These are phyloP conservation scores for Acromyrmex charruanus DNA, from an alignment of 1,140 invertebrate species.

Conservation along the genomic window DNA sequence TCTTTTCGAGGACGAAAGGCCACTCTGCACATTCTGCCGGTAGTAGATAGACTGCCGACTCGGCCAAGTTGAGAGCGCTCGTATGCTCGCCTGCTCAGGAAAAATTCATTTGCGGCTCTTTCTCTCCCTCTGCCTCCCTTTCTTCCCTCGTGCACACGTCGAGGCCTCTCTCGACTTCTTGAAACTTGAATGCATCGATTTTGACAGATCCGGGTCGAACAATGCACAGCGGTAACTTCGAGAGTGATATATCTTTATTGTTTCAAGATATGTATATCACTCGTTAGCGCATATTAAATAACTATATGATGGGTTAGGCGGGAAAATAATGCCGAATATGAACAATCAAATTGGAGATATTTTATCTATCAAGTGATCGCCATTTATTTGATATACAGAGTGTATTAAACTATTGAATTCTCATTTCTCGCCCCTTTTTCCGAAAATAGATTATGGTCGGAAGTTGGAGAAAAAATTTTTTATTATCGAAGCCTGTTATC, in stretches of 20 bases:
- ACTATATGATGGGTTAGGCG: neutral
- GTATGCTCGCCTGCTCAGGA: slow-evolving; percentile 82
- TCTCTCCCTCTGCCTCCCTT: slow-evolving; percentile 43
- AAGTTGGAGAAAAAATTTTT: no score
- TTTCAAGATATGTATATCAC: slow-evolving; percentile 4
- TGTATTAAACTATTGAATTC: no score
- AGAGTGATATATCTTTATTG: slow-evolving; percentile 49
- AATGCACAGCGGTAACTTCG: slow-evolving; percentile 3
- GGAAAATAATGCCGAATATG: neutral
- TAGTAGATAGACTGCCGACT: slow-evolving; percentile 74
- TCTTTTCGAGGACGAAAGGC: slow-evolving; percentile 76
- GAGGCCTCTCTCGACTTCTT: slow-evolving; percentile 7
- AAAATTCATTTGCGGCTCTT: slow-evolving; percentile 83
- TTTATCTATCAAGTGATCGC: neutral
- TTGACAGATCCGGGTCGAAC: slow-evolving; percentile 2
- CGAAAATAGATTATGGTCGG: no score
- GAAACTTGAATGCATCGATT: slow-evolving; percentile 42
- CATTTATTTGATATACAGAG: neutral
- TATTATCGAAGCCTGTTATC: no score
- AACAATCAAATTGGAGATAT: neutral
- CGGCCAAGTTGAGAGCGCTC: slow-evolving; percentile 78
- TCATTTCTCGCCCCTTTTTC: no score
- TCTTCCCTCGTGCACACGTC: neutral
- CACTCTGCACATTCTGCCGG: slow-evolving; percentile 75
- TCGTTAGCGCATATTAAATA: slow-evolving; percentile 10